Conservation (phyloP, 1,140 invertebrate genomes). For the Lethrus apterus region DNA sequence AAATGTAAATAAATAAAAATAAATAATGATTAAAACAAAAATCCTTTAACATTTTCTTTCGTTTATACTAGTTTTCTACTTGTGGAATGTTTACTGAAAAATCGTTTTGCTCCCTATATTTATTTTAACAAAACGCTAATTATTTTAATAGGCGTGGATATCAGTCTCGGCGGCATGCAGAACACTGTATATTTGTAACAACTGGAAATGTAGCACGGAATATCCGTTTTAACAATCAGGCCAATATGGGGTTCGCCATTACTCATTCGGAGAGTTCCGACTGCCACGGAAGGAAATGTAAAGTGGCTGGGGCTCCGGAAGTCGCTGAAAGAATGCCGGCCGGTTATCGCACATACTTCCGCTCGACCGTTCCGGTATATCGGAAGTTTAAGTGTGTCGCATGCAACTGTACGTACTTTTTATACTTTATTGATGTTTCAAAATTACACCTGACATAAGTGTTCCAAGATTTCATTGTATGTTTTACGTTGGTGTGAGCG, state of each 20-base stretch:
- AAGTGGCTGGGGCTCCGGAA: slow-evolving; percentile 35
- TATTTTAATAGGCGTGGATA: slow-evolving; percentile 2
- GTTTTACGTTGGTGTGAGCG: too few relatives aligned
- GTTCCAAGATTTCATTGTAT: too few relatives aligned
- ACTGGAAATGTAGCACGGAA: slow-evolving; percentile 27
- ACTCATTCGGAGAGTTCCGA: slow-evolving; percentile 28
- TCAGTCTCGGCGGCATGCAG: slow-evolving; percentile 9
- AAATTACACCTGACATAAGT: too few relatives aligned
- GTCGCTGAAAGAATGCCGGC: slow-evolving; percentile 32
- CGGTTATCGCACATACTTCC: slow-evolving; percentile 33
- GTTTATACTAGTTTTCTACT: too few relatives aligned
- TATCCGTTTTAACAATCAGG: slow-evolving; percentile 37
- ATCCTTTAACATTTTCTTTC: too few relatives aligned
- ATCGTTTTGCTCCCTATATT: slow-evolving; percentile 7
- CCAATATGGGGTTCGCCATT: slow-evolving; percentile 29
- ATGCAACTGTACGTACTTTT: slow-evolving; percentile 13
- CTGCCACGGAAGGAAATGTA: slow-evolving; percentile 36
- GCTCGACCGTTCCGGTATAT: slow-evolving; percentile 28
- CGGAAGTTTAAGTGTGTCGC: slow-evolving; percentile 15
- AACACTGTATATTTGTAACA: slow-evolving; percentile 18
- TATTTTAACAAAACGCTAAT: slow-evolving; percentile 9
- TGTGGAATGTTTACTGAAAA: too few relatives aligned
- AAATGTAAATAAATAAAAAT: too few relatives aligned
- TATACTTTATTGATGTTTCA: slow-evolving; percentile 1
- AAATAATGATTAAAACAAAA: too few relatives aligned